Base-by-base conservation (phyloP, 2,888 invertebrate genomes). In the Spodoptera exigua region DNA sequence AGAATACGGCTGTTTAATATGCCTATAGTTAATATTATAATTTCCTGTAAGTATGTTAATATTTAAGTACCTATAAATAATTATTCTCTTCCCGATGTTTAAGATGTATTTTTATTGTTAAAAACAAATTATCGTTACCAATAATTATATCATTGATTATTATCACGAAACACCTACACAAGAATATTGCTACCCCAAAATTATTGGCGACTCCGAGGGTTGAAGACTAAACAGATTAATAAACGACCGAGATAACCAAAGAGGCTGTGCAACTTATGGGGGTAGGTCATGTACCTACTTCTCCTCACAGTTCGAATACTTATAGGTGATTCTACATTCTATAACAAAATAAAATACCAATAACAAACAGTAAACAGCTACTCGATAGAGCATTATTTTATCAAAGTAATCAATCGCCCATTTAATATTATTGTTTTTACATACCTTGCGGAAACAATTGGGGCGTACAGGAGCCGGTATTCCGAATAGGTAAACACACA, bases 381-480 rank as follows among this genome's bases (percentile, higher is more conserved):
- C 62, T 73, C 60, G 70, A 74, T 77, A 68, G 62, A 57, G 59
- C 63, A 76, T 60, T 76, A 77, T 60, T 11, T 60, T 76, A 77
- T 60, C 12, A 62, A 67, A 62, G 48, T 64, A 67, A 55, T 74
- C 71, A 74, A 74, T 71, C 69, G 62, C 53, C 55, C 35, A 45
- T 44, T 76, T 70, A 27, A 27, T 81, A 86, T 85, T 85, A 84
- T 84, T 85, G 84, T 84, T 84, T 83, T 82, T 77, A 86, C 86
- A 81, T 87, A 90, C 91, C 91, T 91, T 84, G 73, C 75, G 76
- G 85, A 88, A 89, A 86, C 87, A 88, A 86, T 83, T 74, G 82
- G 78, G 74, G 73, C 74, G 76, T 72, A 63, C 59, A 63, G 56
- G 55, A 81, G 83, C 88, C 85, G 88, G 87, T 86, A 87, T 88